Percentiles rank a stretch among this genome's conserved stretches.
phyloP scores from a whole-genome alignment of 1,140 invertebrate genomes.

The Chrysomallon squamiferum region DNA sequence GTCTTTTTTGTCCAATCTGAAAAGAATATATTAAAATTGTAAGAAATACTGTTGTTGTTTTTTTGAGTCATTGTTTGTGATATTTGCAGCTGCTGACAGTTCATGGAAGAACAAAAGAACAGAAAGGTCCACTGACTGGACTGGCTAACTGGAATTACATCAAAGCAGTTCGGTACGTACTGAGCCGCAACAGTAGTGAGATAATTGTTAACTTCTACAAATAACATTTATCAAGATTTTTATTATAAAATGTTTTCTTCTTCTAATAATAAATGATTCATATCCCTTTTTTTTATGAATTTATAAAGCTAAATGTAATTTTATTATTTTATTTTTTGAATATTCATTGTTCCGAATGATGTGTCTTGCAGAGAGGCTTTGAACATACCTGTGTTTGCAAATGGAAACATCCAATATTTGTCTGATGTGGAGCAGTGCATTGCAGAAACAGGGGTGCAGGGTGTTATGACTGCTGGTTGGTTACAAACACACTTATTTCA shows the following conservation, averaged over 20 bases:
- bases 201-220: too few relatives aligned
- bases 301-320: too few relatives aligned
- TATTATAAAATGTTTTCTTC: too few relatives aligned
- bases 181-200: not conserved
- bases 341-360: too few relatives aligned
- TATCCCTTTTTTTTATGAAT: too few relatives aligned
- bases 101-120: constrained; percentile 94
- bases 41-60: not conserved
- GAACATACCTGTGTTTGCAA: constrained; percentile 93
- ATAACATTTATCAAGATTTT: too few relatives aligned
- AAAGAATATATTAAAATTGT: not conserved
- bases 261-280: too few relatives aligned
- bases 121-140: constrained; percentile 94
- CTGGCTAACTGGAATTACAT: constrained; percentile 95
- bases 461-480: constrained; percentile 70
- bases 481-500: too few relatives aligned
- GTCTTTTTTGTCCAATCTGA: not conserved
- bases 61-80: not conserved
- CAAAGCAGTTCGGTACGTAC: constrained; percentile 80
- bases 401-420: constrained; percentile 95
- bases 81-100: constrained; percentile 83
- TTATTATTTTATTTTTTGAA: too few relatives aligned
- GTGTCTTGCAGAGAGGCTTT: constrained; percentile 79
- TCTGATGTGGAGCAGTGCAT: constrained; percentile 88
- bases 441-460: constrained; percentile 83